A percentile compares a stretch with the other conserved stretches of the same genome.
phyloP scores from a whole-genome alignment of 2,113 vertebrate species.

The Hypocryptadius cinnamomeus region DNA sequence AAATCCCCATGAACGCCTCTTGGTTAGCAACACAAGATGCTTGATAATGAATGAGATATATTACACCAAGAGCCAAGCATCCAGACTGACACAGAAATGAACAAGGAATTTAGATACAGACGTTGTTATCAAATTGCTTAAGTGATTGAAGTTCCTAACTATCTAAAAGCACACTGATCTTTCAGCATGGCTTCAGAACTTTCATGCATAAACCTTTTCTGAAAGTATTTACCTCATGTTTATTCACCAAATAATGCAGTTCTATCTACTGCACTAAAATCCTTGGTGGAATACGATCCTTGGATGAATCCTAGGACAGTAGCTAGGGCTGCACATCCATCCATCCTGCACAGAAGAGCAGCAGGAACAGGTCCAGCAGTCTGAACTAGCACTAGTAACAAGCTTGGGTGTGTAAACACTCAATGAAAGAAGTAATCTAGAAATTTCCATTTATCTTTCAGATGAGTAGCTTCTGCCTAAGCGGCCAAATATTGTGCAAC shows the following conservation, averaged over 20 bases:
- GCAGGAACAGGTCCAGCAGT: not conserved
- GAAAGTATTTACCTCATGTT: not conserved
- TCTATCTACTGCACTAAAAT: not conserved
- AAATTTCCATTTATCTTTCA: not conserved
- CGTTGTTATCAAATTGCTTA: not conserved
- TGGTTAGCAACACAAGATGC: not conserved
- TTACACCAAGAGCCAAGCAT: not conserved
- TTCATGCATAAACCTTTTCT: not conserved
- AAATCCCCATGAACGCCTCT: not conserved
- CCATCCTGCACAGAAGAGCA: not conserved
- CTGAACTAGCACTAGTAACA: not conserved
- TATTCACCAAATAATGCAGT: not conserved
- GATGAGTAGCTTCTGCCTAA: not conserved
- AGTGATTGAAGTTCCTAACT: not conserved
- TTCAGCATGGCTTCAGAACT: not conserved
- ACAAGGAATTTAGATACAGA: not conserved
- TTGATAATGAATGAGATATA: not conserved
- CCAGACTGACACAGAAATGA: not conserved
- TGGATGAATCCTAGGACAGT: not conserved
- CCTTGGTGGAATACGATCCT: not conserved
- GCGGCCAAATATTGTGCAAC: not conserved
- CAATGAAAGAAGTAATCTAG: not conserved
- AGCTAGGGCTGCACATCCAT: not conserved
- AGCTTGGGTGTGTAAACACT: not conserved
- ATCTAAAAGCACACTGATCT: not conserved